Evolutionary conservation across 2,888 invertebrate genomes (phyloP).

Genomic region (Chloromyia formosa): DNA sequence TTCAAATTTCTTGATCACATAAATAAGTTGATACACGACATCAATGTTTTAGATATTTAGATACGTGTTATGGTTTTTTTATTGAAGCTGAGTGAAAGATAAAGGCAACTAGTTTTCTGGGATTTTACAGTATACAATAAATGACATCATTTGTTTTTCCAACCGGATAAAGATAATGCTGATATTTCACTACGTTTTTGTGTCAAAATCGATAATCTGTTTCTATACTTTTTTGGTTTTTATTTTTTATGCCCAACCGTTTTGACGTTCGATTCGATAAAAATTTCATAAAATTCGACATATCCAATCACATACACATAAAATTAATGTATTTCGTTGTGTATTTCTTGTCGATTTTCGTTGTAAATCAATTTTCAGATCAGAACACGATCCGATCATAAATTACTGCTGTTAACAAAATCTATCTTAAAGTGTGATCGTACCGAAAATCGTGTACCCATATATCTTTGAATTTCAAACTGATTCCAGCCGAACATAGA

Average conservation of each 20-base stretch:
- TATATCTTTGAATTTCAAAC: constrained; percentile 28
- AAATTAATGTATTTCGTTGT: constrained; percentile 11
- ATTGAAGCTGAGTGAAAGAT: background rate
- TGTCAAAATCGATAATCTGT: no score
- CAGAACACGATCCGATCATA: constrained; percentile 39
- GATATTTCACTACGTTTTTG: no score
- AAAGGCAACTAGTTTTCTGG: constrained; percentile 10
- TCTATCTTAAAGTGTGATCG: constrained; percentile 37
- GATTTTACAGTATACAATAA: background rate
- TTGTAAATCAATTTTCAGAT: constrained; percentile 37
- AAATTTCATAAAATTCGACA: constrained; percentile 7
- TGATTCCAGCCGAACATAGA: background rate
- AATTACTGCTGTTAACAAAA: constrained; percentile 41
- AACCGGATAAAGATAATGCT: background rate
- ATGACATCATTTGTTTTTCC: background rate
- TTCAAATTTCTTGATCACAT: constrained; percentile 22
- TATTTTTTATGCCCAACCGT: background rate
- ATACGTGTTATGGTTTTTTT: background rate
- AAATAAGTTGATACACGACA: background rate
- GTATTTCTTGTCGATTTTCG: background rate
- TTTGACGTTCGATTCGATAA: background rate
- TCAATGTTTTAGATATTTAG: background rate
- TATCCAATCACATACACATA: constrained; percentile 7
- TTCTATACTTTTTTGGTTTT: background rate
- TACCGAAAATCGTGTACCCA: constrained; percentile 24